These are phyloP conservation scores for Prosapia bicincta DNA, from an alignment of 2,888 invertebrate genomes.

Conservation along the genomic window DNA sequence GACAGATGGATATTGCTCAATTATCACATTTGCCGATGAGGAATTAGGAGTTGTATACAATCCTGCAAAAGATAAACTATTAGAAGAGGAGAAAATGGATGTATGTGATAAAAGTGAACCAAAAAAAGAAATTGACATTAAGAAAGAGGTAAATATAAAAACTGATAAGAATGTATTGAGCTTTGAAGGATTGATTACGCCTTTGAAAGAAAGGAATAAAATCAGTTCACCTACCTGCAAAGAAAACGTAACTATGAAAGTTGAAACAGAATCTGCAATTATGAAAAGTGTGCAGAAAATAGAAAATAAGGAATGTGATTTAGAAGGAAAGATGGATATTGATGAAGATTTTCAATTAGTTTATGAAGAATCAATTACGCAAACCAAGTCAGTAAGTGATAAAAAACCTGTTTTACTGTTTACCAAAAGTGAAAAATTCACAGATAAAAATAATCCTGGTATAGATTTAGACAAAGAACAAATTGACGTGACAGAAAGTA, in stretches of 20 bases:
- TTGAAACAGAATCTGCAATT: neutral
- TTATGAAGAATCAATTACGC: constrained; percentile 14
- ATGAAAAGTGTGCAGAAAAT: neutral
- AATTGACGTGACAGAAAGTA: constrained; percentile 18
- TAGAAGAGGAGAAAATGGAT: constrained; percentile 20
- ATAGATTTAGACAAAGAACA: constrained; percentile 30
- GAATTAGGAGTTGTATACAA: constrained; percentile 61
- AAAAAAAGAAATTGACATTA: neutral
- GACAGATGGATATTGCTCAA: constrained; percentile 86
- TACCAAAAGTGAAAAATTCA: constrained; percentile 37
- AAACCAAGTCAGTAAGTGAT: neutral
- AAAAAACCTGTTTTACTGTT: constrained; percentile 29
- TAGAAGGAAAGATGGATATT: neutral
- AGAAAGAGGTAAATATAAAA: neutral
- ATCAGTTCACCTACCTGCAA: too few species aligned
- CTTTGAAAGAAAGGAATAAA: neutral
- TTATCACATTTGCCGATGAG: constrained; percentile 68
- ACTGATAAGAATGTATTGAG: neutral
- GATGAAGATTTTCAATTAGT: constrained; percentile 18
- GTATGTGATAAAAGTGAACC: neutral
- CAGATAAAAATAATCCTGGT: constrained; percentile 46
- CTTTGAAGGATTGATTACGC: neutral
- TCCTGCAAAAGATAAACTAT: constrained; percentile 30
- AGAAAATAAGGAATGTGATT: too few species aligned
- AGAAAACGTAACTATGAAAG: too few species aligned